Base-by-base conservation (phyloP, 2,888 invertebrate species). In the Exephanes ischioxanthus region DNA sequence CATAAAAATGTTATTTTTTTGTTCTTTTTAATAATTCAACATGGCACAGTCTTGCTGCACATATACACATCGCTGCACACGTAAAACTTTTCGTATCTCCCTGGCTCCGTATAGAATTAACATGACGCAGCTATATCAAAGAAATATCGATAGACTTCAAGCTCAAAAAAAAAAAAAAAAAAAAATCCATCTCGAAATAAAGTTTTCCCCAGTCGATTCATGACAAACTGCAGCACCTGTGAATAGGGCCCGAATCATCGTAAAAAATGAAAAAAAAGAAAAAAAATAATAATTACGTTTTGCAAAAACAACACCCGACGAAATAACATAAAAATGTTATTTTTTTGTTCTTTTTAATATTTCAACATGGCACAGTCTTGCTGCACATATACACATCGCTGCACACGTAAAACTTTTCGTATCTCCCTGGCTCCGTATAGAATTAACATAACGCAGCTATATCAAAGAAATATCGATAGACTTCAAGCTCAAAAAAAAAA, bases 171-270 rank as follows among this genome's bases (percentile, higher is more conserved):
- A 33, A 33, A 5, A 33, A 33, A n/a, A 33, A 33, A 33, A 33
- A 33, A 33, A 33, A 26, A 30, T 58, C 7, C 14, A 2, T 0
- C n/a, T 33, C 22, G 9, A 26, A 72, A 7, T 30, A 9, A 9
- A 19, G 51, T 45, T 75, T n/a, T 26, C 41, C 61, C 5, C 70
- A 70, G 26, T 48, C 7, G 37, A 37, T 37, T 37, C 4, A 37
- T 30, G 30, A 3, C 26, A 26, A 37, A 30, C 30, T 30, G 30
- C 30, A 93, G 51, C 89, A 89, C 78, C 87, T 90, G 82, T 90
- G 80, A 26, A 88, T 90, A 83, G 88, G 91, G 89, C 92, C 92
- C 86, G 87, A 80, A 75, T 90, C 88, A 48, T 89, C 86, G 81
- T 91, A 1, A 37, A 37, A 7, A 37, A 37, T 37, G 2, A 37